Conservation (phyloP, 2,113 vertebrate species). For the Dendrocopos noguchii region DNA sequence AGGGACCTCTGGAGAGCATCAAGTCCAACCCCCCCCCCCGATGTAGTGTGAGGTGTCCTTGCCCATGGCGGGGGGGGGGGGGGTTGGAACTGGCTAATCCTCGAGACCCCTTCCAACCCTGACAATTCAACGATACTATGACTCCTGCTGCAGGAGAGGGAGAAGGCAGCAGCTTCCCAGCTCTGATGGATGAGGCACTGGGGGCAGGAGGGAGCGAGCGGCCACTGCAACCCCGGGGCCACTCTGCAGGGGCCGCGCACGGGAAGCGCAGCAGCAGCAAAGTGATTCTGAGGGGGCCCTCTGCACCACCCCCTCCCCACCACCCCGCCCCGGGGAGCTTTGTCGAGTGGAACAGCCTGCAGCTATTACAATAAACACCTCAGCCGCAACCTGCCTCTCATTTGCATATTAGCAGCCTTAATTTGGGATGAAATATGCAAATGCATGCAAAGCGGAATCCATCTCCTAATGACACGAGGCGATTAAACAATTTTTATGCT, state of each 20-base stretch:
- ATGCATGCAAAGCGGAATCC: constrained; percentile 99
- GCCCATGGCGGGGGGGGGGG: too few species aligned
- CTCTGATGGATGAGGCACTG: rapidly evolving
- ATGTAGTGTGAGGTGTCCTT: too few species aligned
- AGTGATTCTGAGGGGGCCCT: constrained; percentile 8
- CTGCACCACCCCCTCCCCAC: neutral
- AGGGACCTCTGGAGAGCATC: too few species aligned
- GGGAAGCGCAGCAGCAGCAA: neutral
- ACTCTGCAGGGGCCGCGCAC: neutral
- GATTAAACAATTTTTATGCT: constrained; percentile 99
- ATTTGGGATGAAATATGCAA: constrained; percentile 95
- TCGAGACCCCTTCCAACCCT: too few species aligned
- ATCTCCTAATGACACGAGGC: constrained; percentile 98
- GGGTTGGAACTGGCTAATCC: too few species aligned
- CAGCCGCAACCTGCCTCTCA: constrained; percentile 89
- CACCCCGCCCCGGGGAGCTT: constrained; percentile 75
- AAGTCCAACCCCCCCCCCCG: too few species aligned
- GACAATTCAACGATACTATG: too few species aligned
- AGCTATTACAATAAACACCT: constrained; percentile 98
- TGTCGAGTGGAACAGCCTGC: constrained; percentile 88
- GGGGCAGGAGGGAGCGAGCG: rapidly evolving
- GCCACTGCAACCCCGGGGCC: rapidly evolving
- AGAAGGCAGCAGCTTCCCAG: neutral
- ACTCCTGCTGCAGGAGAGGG: neutral
- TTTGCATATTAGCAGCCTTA: constrained; percentile 93